Base-by-base conservation (phyloP, 2,797 vertebrate genomes). In the Psittacula derbiana region DNA sequence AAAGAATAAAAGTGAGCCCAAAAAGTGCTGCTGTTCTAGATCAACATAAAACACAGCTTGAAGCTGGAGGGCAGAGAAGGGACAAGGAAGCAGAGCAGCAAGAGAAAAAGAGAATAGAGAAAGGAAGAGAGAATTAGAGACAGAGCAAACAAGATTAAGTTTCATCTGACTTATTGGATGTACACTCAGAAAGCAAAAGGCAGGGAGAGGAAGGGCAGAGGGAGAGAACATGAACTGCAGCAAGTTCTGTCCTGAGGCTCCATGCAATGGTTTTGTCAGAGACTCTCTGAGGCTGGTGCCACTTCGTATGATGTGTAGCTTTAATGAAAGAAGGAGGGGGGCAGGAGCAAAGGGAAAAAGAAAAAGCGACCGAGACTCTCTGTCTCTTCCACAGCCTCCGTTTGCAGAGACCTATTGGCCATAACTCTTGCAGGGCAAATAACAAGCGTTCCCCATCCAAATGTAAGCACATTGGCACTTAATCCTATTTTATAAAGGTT, bases 401-500 rank as follows among this genome's bases (percentile, higher is more conserved):
- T 90, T 95, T 93, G 74, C 90, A 71, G 93, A 92, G 95, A 96
- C 94, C 94, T 91, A 90, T 91, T 75, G 82, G 88, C 84, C 89
- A 95, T 97, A 97, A 97, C 91, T 98, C 97, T 97, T 95, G 49
- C 80, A 94, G 92, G 94, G 92, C 93, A 94, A 96, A 95, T 96
- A 96, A 96, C 92, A 95, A 97, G 94, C 8, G 0, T 93, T 96
- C 76, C 85, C 93, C 82, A 94, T 96, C 95, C 90, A 93, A 95
- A 95, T 88, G 92, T 93, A 97, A 97, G 96, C 92, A 93, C 85
- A 93, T 93, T 92, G 97, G 94, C 97, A 96, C 90, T 96, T 95
- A 96, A 97, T 96, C 96, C 94, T 88, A 90, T 97, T 96, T 96
- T 93, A 94, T 95, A 93, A 97, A 96, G 96, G 96, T 97, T 96